phyloP scores from a whole-genome alignment of 2,797 vertebrate species.

The Cyclura pinguis region DNA sequence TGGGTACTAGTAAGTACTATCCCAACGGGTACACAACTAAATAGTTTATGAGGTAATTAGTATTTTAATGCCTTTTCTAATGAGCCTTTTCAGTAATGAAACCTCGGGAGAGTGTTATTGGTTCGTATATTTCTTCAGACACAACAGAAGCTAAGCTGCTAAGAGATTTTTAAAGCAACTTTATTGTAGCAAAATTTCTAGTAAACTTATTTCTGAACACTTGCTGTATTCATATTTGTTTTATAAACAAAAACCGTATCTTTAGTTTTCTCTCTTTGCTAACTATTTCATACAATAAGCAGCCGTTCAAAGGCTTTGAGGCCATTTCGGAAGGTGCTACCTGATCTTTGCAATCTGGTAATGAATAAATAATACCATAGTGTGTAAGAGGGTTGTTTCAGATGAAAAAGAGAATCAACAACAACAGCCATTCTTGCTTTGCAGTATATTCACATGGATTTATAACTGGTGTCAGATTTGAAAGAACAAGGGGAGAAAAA shows the following conservation, averaged over 20 bases:
- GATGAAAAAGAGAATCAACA: constrained; percentile 63
- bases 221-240: constrained; percentile 52
- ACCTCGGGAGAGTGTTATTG: constrained; percentile 81
- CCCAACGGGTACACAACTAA: constrained; percentile 90
- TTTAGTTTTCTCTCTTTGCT: constrained; percentile 47
- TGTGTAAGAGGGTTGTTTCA: constrained; percentile 72
- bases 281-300: constrained; percentile 50
- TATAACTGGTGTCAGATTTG: constrained; percentile 72
- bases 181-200: constrained; percentile 67
- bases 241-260: constrained; percentile 42
- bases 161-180: constrained; percentile 68
- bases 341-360: constrained; percentile 60
- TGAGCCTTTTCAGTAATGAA: constrained; percentile 88
- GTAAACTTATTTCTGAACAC: constrained; percentile 69
- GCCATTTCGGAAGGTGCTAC: constrained; percentile 69
- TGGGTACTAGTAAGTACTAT: constrained; percentile 88
- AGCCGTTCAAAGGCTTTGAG: constrained; percentile 68
- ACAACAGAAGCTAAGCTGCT: constrained; percentile 72
- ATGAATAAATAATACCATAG: constrained; percentile 74
- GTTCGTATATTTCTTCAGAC: constrained; percentile 81
- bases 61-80: constrained; percentile 93
- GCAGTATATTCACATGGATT: constrained; percentile 68
- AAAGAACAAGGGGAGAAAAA: constrained; percentile 37
- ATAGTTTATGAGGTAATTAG: constrained; percentile 98
- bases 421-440: constrained; percentile 61